A percentile compares a stretch with the other conserved stretches of the same genome.
Conservation (phyloP, 2,113 vertebrate genomes). For the Phrynosoma blainvillii region DNA sequence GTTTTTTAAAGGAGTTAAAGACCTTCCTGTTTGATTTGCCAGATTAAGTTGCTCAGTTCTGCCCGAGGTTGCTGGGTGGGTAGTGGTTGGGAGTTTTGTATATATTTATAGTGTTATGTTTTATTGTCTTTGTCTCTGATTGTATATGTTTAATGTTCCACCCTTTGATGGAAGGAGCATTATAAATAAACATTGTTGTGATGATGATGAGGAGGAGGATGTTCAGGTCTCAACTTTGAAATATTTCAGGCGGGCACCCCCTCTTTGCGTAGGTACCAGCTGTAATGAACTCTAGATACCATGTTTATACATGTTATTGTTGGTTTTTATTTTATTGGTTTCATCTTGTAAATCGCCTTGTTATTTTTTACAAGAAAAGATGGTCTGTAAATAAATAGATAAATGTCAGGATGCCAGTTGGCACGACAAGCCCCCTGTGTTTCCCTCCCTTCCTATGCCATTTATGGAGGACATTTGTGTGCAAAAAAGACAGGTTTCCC, state of each 20-base stretch:
- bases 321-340: background rate
- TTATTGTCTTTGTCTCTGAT: too few species aligned
- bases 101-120: too few species aligned
- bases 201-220: too few species aligned
- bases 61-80: too few species aligned
- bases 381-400: background rate
- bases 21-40: too few species aligned
- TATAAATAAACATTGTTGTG: too few species aligned
- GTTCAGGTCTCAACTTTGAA: background rate
- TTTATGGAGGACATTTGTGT: background rate
- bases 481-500: background rate
- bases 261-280: background rate
- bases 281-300: background rate
- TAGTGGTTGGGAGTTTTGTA: too few species aligned
- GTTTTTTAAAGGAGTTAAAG: too few species aligned
- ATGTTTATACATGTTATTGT: background rate
- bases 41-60: too few species aligned
- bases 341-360: background rate
- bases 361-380: background rate
- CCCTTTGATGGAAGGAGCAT: too few species aligned
- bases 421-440: background rate
- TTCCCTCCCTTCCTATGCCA: rapidly evolving
- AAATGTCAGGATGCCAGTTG: background rate
- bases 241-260: background rate
- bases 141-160: too few species aligned